A percentile compares a stretch with the other conserved stretches of the same genome.
Evolutionary conservation across 2,888 invertebrate genomes (phyloP).

Genomic region (Synanthedon myopaeformis): DNA sequence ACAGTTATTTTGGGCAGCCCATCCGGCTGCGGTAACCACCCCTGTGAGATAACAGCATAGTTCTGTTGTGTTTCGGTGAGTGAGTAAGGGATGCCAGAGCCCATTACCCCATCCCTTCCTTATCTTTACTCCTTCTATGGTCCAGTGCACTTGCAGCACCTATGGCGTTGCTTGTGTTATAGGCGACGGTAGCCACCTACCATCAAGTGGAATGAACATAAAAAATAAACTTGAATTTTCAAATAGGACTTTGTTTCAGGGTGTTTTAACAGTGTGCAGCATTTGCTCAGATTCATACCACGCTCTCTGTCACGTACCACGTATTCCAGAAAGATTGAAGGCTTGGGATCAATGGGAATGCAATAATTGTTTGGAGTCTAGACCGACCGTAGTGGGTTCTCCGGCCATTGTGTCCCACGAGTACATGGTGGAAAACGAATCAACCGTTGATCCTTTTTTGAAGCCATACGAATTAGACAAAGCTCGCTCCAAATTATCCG

Average conservation of each 20-base stretch:
- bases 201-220: too few relatives aligned
- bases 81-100: too few relatives aligned
- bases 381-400: constrained; percentile 41
- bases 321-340: constrained; percentile 68
- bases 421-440: constrained; percentile 28
- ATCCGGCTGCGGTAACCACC: too few relatives aligned
- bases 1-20: too few relatives aligned
- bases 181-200: too few relatives aligned
- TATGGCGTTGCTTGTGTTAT: too few relatives aligned
- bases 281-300: constrained; percentile 90
- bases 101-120: too few relatives aligned
- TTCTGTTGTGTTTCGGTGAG: too few relatives aligned
- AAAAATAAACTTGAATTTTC: too few relatives aligned
- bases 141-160: too few relatives aligned
- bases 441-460: constrained; percentile 46
- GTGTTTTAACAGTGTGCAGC: constrained; percentile 81
- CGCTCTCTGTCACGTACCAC: constrained; percentile 81
- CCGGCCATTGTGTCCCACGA: constrained; percentile 45
- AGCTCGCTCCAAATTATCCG: constrained; percentile 42
- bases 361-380: constrained; percentile 71
- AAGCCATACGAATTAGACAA: constrained; percentile 60
- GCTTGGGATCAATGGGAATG: constrained; percentile 79
- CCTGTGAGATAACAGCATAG: too few relatives aligned
- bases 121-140: too few relatives aligned
- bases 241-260: constrained; percentile 51